Evolutionary conservation across 2,888 invertebrate species (phyloP), one percentile per base, ranked within the genome.

Genomic region (Sepiola atlantica): DNA sequence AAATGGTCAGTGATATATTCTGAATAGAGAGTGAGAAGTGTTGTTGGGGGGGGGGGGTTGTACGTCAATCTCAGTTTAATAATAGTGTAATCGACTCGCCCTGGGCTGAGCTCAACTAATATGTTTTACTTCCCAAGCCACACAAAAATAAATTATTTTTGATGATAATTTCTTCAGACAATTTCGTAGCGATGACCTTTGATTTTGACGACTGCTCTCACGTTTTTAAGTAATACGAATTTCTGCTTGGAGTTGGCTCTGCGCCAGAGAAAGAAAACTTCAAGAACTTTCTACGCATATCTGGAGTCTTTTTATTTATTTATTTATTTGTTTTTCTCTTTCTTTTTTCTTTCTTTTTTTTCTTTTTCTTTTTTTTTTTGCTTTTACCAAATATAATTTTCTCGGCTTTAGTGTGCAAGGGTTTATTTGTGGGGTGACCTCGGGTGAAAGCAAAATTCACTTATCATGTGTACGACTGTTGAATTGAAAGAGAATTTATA

Each of bases 141-240:
- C 77, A 77, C 77, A 77, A 77, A 77, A 77, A 77, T 77, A 77
- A 77, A n/a, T 77, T 77, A 77, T 77, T 77, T 45, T 77, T 77
- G n/a, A 77, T 77, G 77, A n/a, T 77, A 77, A 77, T 77, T 77
- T 32, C 77, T 77, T 77, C 77, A 77, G 77, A 77, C 77, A 77
- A 77, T 77, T 77, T 32, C 21, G 77, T n/a, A 16, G 77, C 77
- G 18, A 77, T 77, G 77, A 77, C 77, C 77, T 77, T 77, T 77
- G 77, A 77, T n/a, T 77, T 77, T 77, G n/a, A n/a, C n/a, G 77
- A n/a, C 77, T 77, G n/a, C n/a, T 77, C n/a, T 77, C 77, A 77
- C n/a, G 77, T 77, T 77, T 77, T 77, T 77, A 12, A 14, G 77
- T 32, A 18, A 77, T 77, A 77, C n/a, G 77, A 77, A 77, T n/a